Evolutionary conservation across 1,140 invertebrate species (phyloP).

Genomic region (Drosophila pandora): DNA sequence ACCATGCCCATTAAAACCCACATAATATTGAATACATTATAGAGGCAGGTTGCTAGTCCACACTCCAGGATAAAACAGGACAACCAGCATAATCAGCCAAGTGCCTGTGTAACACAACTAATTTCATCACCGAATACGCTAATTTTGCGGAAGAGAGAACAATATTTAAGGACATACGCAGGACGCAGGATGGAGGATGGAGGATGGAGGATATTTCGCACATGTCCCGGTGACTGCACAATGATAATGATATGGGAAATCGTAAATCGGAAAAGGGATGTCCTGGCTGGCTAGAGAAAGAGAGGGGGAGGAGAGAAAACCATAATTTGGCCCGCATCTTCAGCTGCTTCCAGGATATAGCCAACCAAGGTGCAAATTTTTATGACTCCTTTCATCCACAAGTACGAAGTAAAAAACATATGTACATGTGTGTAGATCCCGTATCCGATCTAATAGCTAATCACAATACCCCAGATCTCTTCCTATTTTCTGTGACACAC

Average conservation of each 20-base stretch:
- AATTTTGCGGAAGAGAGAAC: slow-evolving; percentile 41
- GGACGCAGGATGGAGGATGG: too few species aligned
- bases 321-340: slow-evolving; percentile 29
- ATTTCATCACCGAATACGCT: slow-evolving; percentile 63
- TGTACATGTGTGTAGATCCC: too few species aligned
- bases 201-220: slow-evolving; percentile 15
- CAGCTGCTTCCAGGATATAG: slow-evolving; percentile 16
- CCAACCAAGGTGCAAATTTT: slow-evolving; percentile 38
- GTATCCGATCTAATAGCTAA: slow-evolving; percentile 27
- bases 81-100: slow-evolving; percentile 55
- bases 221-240: slow-evolving; percentile 38
- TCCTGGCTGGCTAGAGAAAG: too few species aligned
- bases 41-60: slow-evolving; percentile 4
- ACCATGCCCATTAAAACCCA: background rate
- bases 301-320: background rate
- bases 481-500: slow-evolving; percentile 27
- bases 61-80: slow-evolving; percentile 13
- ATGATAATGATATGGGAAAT: slow-evolving; percentile 38
- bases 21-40: background rate
- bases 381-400: slow-evolving; percentile 21
- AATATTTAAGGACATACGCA: slow-evolving; percentile 6
- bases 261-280: slow-evolving; percentile 2
- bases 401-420: background rate
- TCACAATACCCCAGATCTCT: slow-evolving; percentile 18
- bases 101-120: slow-evolving; percentile 18